phyloP scores from a whole-genome alignment of 2,113 vertebrate species.

The Tonatia bakeri region DNA sequence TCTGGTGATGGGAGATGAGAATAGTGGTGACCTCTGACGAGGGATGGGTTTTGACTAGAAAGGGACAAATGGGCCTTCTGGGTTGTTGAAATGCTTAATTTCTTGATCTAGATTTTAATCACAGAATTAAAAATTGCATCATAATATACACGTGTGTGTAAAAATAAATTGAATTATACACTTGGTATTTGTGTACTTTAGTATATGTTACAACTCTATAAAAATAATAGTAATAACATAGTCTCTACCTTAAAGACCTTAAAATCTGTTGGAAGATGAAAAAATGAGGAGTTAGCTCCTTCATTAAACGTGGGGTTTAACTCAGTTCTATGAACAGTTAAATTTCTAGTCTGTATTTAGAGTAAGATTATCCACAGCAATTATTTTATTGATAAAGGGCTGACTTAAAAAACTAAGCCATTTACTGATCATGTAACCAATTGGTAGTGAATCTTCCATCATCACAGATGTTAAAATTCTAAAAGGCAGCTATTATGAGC shows the following conservation, averaged over 20 bases:
- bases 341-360: slow-evolving; percentile 12
- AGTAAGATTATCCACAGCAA: slow-evolving; percentile 24
- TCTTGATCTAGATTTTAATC: slow-evolving; percentile 39
- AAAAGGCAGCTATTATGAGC: background rate
- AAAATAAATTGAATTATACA: slow-evolving; percentile 13
- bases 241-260: background rate
- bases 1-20: background rate
- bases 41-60: background rate
- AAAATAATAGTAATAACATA: background rate
- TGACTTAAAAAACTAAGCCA: background rate
- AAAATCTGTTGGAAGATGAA: background rate
- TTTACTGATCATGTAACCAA: background rate
- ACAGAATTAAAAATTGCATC: slow-evolving; percentile 22
- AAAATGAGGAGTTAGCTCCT: background rate
- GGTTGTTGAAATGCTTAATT: background rate
- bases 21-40: background rate
- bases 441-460: slow-evolving; percentile 29
- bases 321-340: background rate
- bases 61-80: background rate
- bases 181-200: slow-evolving; percentile 29
- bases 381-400: slow-evolving; percentile 21
- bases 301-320: background rate
- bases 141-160: background rate
- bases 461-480: slow-evolving; percentile 17
- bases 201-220: background rate